phyloP scores from a whole-genome alignment of 2,888 invertebrate species.

The Drosophila neotestacea region DNA sequence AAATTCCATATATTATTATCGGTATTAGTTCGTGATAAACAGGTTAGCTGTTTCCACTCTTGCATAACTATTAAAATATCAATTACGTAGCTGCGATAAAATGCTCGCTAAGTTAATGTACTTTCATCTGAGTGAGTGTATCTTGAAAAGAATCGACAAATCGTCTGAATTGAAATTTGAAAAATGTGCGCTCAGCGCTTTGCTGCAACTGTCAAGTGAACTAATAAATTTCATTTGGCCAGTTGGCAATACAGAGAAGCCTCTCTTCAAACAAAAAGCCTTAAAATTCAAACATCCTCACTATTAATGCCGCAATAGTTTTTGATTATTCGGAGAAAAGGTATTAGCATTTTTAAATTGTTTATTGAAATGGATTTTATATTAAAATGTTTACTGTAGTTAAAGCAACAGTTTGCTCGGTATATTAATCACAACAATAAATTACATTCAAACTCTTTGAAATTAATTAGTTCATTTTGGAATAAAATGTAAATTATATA shows the following conservation, averaged over 20 bases:
- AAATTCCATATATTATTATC: too few species aligned
- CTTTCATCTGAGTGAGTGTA: constrained; percentile 14
- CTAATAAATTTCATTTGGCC: constrained; percentile 73
- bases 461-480: constrained; percentile 48
- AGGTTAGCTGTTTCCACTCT: too few species aligned
- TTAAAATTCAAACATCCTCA: neutral
- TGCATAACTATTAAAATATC: too few species aligned
- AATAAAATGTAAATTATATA: constrained; percentile 7
- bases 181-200: constrained; percentile 73
- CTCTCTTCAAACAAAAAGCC: constrained; percentile 24
- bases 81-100: too few species aligned
- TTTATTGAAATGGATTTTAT: neutral
- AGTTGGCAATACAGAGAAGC: constrained; percentile 42
- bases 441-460: constrained; percentile 43
- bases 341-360: neutral
- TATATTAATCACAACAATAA: constrained; percentile 49
- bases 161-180: constrained; percentile 75
- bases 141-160: constrained; percentile 41
- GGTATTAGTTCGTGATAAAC: too few species aligned
- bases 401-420: constrained; percentile 8
- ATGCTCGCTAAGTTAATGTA: neutral
- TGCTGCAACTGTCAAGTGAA: constrained; percentile 73
- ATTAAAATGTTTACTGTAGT: constrained; percentile 30
- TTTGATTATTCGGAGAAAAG: neutral
- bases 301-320: neutral